Evolutionary conservation across 2,113 vertebrate genomes (phyloP).

Genomic region (Chionodraco myersi): DNA sequence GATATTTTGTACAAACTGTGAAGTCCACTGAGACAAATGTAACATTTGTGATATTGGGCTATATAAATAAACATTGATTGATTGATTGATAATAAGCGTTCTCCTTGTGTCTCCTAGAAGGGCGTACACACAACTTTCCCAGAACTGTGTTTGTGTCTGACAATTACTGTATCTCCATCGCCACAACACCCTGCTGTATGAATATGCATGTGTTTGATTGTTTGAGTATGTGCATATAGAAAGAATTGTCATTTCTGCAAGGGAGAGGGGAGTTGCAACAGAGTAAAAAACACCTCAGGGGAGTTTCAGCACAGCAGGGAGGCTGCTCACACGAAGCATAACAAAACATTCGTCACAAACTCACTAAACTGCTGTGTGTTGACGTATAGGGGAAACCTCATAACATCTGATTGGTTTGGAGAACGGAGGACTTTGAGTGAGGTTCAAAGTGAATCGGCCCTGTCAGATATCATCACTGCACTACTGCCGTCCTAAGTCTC

Average conservation of each 20-base stretch:
- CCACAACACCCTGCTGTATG: constrained; percentile 21
- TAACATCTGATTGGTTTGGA: not conserved
- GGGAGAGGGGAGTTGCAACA: constrained; percentile 19
- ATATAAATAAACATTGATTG: no score
- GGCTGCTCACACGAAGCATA: constrained; percentile 30
- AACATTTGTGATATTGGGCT: no score
- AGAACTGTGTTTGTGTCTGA: constrained; percentile 38
- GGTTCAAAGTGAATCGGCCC: constrained; percentile 43
- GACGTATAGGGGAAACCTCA: not conserved
- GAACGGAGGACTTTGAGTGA: not conserved
- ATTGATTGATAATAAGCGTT: not conserved
- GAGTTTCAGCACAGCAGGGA: constrained; percentile 19
- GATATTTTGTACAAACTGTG: no score
- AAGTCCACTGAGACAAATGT: no score
- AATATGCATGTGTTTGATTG: constrained; percentile 50
- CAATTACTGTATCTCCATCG: constrained; percentile 28
- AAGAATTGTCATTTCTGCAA: constrained; percentile 30
- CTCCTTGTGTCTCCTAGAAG: constrained; percentile 17
- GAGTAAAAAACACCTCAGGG: constrained; percentile 31
- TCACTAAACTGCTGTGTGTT: not conserved
- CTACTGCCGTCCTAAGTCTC: constrained; percentile 14
- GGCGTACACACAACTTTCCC: constrained; percentile 10
- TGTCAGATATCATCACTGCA: constrained; percentile 32
- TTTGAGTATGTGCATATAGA: constrained; percentile 29
- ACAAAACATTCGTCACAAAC: constrained; percentile 9